Evolutionary conservation across 2,113 vertebrate genomes (phyloP).

Genomic region (Limnothrissa miodon): DNA sequence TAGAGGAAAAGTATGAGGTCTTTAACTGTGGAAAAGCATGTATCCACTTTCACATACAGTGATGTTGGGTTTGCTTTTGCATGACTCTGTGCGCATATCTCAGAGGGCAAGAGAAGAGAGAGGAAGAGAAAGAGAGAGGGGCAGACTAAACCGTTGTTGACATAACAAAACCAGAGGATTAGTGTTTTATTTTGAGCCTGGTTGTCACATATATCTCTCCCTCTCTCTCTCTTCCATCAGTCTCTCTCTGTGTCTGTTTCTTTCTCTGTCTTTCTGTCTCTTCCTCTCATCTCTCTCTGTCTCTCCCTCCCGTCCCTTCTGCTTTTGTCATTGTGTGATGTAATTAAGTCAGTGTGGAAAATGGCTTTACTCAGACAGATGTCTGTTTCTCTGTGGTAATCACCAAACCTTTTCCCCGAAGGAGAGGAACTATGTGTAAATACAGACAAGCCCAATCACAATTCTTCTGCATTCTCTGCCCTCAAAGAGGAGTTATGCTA

Average conservation of each 20-base stretch:
- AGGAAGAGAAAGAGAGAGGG: background rate
- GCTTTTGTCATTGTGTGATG: background rate
- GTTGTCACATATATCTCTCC: background rate
- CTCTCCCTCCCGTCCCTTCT: background rate
- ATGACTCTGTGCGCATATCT: background rate
- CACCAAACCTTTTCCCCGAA: background rate
- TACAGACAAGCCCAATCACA: background rate
- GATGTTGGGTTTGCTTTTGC: background rate
- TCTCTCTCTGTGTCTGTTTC: background rate
- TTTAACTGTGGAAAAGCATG: no score
- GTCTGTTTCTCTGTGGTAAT: slow-evolving; percentile 17
- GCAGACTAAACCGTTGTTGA: background rate
- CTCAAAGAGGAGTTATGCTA: background rate
- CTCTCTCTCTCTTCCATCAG: background rate
- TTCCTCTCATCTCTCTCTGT: background rate
- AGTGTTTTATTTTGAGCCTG: background rate
- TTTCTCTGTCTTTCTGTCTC: background rate
- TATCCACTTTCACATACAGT: no score
- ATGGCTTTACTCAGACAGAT: slow-evolving; percentile 10
- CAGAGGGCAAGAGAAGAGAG: background rate
- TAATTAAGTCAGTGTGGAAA: slow-evolving; percentile 15
- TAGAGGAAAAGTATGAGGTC: no score
- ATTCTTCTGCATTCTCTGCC: background rate
- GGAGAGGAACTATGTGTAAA: background rate
- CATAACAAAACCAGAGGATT: background rate